Base-by-base conservation (phyloP, 2,113 vertebrate species). In the Asarcornis scutulata region DNA sequence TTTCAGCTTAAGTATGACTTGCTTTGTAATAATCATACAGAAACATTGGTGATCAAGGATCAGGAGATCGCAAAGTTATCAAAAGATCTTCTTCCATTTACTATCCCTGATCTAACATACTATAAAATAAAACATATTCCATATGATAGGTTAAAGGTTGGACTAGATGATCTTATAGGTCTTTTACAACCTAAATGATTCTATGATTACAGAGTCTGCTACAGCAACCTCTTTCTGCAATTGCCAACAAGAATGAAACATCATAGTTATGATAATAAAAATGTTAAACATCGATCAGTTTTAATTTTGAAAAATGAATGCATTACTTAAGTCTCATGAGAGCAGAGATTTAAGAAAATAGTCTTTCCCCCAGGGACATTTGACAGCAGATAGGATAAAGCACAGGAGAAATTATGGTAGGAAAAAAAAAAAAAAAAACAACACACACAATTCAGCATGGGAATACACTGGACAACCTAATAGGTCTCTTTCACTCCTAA, bases 201-300 rank as follows among this genome's bases (percentile, higher is more conserved):
- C 20, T 11, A 48, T 22, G 46, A 48, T 56, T 77, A 59, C 12
- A 83, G 58, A 78, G 32, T 23, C 52, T 77, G 68, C 79, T 48
- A 67, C 4, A 82, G 25, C 16, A 68, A 77, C 32, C 14, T 83
- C 58, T 46, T 80, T 42, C 64, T 84, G 66, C 52, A 59, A 82
- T 6, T 16, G 3, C 14, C 26, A 74, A 72, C 38, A 36, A 88
- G 62, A 92, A 83, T 71, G 63, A 79, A 76, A 95, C 78, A 17
- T 34, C 44, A 63, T 25, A 83, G 34, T 88, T 84, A 76, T 14
- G 44, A 38, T 92, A 91, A 92, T 85, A 88, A 96, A 93, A 81
- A 67, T 64, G 82, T 77, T 56, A 63, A 87, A 88, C 13, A 56
- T 38, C 52, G 62, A 50, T 91, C 46, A 67, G 34, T 71, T 82